Evolutionary conservation across 1,140 invertebrate genomes (phyloP).

Genomic region (Dinothrombium tinctorium): DNA sequence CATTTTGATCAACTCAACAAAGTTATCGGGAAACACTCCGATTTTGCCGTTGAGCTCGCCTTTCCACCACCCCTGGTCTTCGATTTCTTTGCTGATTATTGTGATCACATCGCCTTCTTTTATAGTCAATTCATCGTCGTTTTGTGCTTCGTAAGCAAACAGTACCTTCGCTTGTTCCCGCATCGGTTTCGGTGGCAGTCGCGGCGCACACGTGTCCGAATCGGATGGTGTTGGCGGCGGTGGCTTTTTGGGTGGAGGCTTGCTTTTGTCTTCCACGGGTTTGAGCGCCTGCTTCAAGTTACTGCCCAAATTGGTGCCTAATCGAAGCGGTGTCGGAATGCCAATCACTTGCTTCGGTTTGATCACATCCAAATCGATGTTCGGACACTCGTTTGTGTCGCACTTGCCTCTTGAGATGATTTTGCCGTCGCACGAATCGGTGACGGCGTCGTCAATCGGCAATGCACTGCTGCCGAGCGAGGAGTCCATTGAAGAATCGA

Average conservation of each 20-base stretch:
- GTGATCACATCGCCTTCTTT: slow-evolving; percentile 70
- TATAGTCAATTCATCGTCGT: slow-evolving; percentile 77
- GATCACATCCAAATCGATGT: neutral
- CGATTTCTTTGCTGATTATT: slow-evolving; percentile 57
- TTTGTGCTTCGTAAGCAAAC: slow-evolving; percentile 55
- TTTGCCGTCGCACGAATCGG: neutral
- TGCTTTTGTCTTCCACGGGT: neutral
- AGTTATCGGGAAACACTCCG: slow-evolving; percentile 92
- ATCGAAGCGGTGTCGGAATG: no score
- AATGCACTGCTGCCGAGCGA: neutral
- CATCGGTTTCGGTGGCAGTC: slow-evolving; percentile 28
- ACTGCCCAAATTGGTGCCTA: neutral
- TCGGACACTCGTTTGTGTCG: neutral
- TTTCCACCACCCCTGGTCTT: slow-evolving; percentile 90
- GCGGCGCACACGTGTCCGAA: slow-evolving; percentile 28
- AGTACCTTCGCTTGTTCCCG: slow-evolving; percentile 56
- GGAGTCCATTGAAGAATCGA: slow-evolving; percentile 6
- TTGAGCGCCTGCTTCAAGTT: neutral
- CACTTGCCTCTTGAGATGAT: neutral
- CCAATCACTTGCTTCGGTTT: neutral
- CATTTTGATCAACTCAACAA: slow-evolving; percentile 40
- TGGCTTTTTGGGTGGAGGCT: neutral
- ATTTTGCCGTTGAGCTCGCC: slow-evolving; percentile 66
- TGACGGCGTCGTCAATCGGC: neutral
- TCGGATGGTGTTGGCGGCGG: neutral